Evolutionary conservation across 2,113 vertebrate species (phyloP), one percentile per base, ranked within the genome.

Genomic region (Pheucticus melanocephalus): DNA sequence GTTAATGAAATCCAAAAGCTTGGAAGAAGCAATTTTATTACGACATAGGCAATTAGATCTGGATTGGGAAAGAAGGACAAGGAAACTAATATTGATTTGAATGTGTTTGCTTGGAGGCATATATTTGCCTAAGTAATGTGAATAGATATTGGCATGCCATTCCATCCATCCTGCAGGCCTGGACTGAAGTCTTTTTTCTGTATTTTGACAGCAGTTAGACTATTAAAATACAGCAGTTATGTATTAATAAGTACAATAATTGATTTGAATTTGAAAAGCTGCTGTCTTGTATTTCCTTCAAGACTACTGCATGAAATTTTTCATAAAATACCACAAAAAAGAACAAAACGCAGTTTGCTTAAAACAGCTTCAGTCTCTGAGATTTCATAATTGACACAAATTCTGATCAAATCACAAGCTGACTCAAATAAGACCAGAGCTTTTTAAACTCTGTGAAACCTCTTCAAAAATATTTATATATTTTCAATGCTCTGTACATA

Each of bases 381-480:
- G 56, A 63, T 80, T 77, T 86, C 42, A 22, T 72, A 88, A 88
- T 37, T 91, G 70, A 71, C 65, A 66, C 42, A 86, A 82, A 37
- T 91, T 88, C 45, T 42, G 57, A 92, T 95, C 66, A 90, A 44
- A 82, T 88, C 65, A 95, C 37, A 95, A 65, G 15, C 65, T 76
- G 65, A 48, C 44, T 86, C 25, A 94, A 84, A 54, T 72, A 78
- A 91, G 44, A 88, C 30, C 9, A 10, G n/a, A 92, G 61, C 25
- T 76, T 89, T 76, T 64, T 78, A 9, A 70, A 91, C 83, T 82
- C 71, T 94, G n/a, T 63, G 47, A 92, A 95, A 87, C 12, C 23
- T 84, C 86, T 91, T 93, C 18, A 93, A 93, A 95, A 96, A 84
- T 91, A 86, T 91, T 91, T 92, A 24, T 56, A 44, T 24, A 31